Evolutionary conservation across 2,888 invertebrate species (phyloP), one percentile per base, ranked within the genome.

Genomic region (Baccha elongata): DNA sequence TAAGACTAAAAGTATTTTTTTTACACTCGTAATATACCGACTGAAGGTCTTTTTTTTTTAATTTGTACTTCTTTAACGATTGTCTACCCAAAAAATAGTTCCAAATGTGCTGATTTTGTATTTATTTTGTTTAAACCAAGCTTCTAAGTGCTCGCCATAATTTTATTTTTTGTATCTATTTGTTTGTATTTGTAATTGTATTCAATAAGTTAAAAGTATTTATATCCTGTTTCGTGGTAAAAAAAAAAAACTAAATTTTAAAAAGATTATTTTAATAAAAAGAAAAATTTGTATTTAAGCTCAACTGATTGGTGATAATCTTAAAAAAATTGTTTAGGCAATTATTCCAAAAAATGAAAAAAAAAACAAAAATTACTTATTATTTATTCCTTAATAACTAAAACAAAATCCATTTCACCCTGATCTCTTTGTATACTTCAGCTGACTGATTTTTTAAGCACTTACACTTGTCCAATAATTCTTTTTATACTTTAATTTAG

Each of bases 401-500:
- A 64, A 62, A 73, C 3, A 2, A 64, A 68, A 55, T 68, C 67
- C 48, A 62, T 42, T 69, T 65, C 23, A 76, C 68, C 83, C 78
- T 78, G 78, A 76, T 83, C 78, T 83, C 83, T 83, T 78, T 83
- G 29, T 68, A 78, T 73, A 78, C 64, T 83, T 78, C 60, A 65
- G 83, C 50, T 83, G 83, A 83, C 83, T 83, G 83, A 83, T 83
- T 83, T 83, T 72, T 64, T 76, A 76, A 76, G 52, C 76, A 71
- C 76, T 71, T 65, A 75, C 69, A 37, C 32, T 62, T 75, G 81
- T 76, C 81, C 76, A 81, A 46, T 15, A 26, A 29, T 26, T 23
- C 62, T 13, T 19, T 15, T 53, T 58, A 53, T 26, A 40, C 29
- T 76, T 37, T 52, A 62, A 40, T 64, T 62, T 73, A 60, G 58